These are phyloP conservation scores for Temnothorax rugatulus DNA, from an alignment of 2,888 invertebrate species.

Conservation along the genomic window DNA sequence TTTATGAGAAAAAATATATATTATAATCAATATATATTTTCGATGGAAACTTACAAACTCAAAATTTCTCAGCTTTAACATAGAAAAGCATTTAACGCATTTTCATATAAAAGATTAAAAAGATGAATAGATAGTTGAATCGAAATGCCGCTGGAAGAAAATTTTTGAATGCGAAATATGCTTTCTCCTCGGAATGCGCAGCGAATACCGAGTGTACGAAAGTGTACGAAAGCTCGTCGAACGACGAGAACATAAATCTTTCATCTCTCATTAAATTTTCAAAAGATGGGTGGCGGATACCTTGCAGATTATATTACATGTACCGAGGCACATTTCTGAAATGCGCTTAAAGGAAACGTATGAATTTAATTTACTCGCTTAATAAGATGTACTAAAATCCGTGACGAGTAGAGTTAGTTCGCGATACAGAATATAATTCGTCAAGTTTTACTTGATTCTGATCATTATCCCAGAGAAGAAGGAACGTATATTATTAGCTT, in stretches of 20 bases:
- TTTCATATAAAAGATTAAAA: slow-evolving; percentile 3
- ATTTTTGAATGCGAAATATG: slow-evolving; percentile 40
- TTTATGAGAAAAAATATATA: background rate
- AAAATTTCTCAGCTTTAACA: background rate
- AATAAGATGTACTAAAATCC: slow-evolving; percentile 43
- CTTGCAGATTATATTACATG: slow-evolving; percentile 38
- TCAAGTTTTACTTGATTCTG: slow-evolving; percentile 19
- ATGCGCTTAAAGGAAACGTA: slow-evolving; percentile 26
- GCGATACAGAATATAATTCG: slow-evolving; percentile 33
- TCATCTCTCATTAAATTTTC: slow-evolving; percentile 52
- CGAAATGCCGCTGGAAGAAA: background rate
- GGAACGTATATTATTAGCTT: slow-evolving; percentile 42
- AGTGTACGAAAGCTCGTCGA: slow-evolving; percentile 42
- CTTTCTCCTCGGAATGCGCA: slow-evolving; percentile 27
- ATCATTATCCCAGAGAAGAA: slow-evolving; percentile 24
- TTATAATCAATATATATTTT: background rate
- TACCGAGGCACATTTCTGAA: slow-evolving; percentile 14
- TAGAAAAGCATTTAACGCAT: background rate
- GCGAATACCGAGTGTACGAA: slow-evolving; percentile 18
- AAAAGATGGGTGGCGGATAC: slow-evolving; percentile 36
- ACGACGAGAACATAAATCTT: slow-evolving; percentile 49
- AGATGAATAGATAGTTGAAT: slow-evolving; percentile 18
- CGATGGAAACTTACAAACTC: background rate
- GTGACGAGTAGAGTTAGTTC: slow-evolving; percentile 10
- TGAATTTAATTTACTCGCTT: slow-evolving; percentile 43